These are phyloP conservation scores for Pangasianodon hypophthalmus DNA, from an alignment of 2,113 vertebrate species.

Conservation along the genomic window DNA sequence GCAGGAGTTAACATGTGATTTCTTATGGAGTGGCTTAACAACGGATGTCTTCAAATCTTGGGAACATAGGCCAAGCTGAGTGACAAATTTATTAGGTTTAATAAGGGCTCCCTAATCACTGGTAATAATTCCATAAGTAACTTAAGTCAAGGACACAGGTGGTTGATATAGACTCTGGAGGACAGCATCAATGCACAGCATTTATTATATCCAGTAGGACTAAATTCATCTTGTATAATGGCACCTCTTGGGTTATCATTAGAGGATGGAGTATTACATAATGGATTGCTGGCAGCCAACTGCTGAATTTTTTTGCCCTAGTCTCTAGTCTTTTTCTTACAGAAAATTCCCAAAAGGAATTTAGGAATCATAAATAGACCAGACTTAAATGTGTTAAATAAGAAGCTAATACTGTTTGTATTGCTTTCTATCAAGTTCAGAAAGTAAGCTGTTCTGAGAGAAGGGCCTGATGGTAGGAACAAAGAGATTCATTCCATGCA, in stretches of 20 bases:
- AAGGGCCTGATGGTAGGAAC: not conserved
- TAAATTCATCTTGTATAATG: not conserved
- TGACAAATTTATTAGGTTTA: not conserved
- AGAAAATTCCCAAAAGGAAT: not conserved
- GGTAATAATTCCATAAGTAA: not conserved
- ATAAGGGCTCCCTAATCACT: not conserved
- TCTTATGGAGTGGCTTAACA: too few relatives aligned
- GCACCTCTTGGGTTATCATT: conserved; percentile 2
- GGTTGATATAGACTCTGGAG: not conserved
- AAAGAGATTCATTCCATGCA: not conserved
- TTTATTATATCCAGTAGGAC: not conserved
- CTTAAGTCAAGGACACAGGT: not conserved
- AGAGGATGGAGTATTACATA: not conserved
- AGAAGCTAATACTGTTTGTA: not conserved
- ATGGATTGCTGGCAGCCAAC: not conserved
- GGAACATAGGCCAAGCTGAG: not conserved
- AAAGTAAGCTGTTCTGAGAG: not conserved
- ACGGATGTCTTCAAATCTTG: not conserved
- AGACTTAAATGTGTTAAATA: not conserved
- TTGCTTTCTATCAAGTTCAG: not conserved
- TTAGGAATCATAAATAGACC: not conserved
- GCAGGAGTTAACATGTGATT: not conserved
- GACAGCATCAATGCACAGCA: not conserved
- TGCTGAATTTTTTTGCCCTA: not conserved
- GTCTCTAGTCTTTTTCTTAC: not conserved